Percentiles rank a stretch among this genome's conserved stretches.
These are phyloP conservation scores for Trichomycterus rosablanca DNA, from an alignment of 2,113 vertebrate genomes.

Conservation along the genomic window DNA sequence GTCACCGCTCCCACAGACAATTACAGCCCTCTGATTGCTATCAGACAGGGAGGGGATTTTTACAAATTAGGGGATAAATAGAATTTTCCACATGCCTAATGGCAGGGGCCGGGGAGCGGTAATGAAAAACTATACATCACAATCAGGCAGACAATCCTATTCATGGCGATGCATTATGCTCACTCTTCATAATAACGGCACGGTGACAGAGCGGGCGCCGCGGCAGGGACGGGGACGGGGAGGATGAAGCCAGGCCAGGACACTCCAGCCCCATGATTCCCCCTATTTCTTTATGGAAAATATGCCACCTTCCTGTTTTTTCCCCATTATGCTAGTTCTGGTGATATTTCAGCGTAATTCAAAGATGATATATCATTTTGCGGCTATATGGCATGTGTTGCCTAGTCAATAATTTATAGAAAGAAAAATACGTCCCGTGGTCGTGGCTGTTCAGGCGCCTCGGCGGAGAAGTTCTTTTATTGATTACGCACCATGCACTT, in stretches of 20 bases:
- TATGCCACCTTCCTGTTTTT: constrained; percentile 37
- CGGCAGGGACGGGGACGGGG: constrained; percentile 24
- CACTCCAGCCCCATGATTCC: constrained; percentile 29
- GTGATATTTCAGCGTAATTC: constrained; percentile 43
- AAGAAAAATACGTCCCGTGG: background rate
- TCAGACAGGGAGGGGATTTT: constrained; percentile 91
- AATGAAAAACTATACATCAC: constrained; percentile 99
- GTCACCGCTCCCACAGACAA: constrained; percentile 88
- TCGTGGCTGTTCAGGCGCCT: constrained; percentile 4
- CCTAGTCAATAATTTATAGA: constrained; percentile 43
- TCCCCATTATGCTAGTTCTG: constrained; percentile 30
- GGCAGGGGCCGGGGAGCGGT: constrained; percentile 90
- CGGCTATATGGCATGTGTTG: constrained; percentile 37
- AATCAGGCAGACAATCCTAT: constrained; percentile 97
- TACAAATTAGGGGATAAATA: constrained; percentile 99
- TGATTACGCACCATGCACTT: constrained; percentile 8
- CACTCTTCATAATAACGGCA: constrained; percentile 89
- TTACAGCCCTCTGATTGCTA: constrained; percentile 98
- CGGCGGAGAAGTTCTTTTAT: constrained; percentile 26
- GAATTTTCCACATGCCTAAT: constrained; percentile 95
- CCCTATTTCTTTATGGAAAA: constrained; percentile 37
- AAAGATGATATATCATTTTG: constrained; percentile 48
- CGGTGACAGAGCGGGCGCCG: constrained; percentile 67
- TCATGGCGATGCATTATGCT: constrained; percentile 93
- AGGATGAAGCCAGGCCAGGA: constrained; percentile 44